These are phyloP conservation scores for Coelopa frigida DNA, from an alignment of 1,140 invertebrate species.

Conservation along the genomic window DNA sequence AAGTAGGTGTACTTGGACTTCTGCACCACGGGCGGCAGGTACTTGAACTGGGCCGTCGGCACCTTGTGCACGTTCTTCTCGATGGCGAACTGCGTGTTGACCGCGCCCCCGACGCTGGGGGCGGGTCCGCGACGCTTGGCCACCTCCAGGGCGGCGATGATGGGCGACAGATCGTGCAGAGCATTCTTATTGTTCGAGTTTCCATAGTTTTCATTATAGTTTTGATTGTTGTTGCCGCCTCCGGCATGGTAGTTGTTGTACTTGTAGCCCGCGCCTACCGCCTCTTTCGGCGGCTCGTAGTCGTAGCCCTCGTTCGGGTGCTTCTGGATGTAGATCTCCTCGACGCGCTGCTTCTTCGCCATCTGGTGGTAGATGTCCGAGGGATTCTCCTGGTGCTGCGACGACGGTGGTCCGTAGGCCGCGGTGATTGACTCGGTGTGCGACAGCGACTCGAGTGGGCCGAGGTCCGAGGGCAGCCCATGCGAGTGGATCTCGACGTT, in stretches of 20 bases:
- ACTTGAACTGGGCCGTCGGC: constrained; percentile 21
- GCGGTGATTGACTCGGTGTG: constrained; percentile 42
- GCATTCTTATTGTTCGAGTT: constrained; percentile 33
- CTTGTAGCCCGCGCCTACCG: constrained; percentile 3
- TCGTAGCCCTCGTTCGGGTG: constrained; percentile 41
- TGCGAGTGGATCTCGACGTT: constrained; percentile 12
- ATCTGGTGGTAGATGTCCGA: constrained; percentile 40
- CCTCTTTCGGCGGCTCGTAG: constrained; percentile 19
- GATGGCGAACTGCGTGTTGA: constrained; percentile 26
- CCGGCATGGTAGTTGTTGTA: constrained; percentile 13
- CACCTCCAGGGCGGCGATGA: constrained; percentile 39
- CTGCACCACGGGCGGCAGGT: constrained; percentile 33
- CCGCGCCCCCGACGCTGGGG: constrained; percentile 1
- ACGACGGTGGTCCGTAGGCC: constrained; percentile 21
- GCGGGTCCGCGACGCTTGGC: constrained; percentile 26
- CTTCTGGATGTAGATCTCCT: constrained; percentile 36
- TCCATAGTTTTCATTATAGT: constrained; percentile 32
- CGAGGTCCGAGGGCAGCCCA: constrained; percentile 32
- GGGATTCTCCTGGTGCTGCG: constrained; percentile 12
- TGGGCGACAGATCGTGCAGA: constrained; percentile 33
- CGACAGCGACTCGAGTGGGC: constrained; percentile 36
- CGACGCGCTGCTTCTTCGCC: constrained; percentile 30
- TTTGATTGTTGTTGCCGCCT: constrained; percentile 11
- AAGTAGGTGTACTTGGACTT: constrained; percentile 35
- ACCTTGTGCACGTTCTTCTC: constrained; percentile 38